Base-by-base conservation (phyloP, 1,140 invertebrate genomes). In the Meteorus sp. region DNA sequence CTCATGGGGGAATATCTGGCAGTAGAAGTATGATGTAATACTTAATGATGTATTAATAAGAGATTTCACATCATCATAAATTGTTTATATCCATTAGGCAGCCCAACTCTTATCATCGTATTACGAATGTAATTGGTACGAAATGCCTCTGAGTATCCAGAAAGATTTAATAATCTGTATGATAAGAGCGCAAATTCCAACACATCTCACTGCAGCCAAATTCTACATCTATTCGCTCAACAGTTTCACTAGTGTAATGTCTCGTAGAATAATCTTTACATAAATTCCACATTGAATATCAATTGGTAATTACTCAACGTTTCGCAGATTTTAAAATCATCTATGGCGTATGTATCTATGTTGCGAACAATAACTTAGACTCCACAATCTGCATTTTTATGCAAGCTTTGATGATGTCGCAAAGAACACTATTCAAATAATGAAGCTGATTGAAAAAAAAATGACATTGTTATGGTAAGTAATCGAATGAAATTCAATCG, bases 311-410 rank as follows among this genome's bases (percentile, higher is more conserved):
- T 33, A 33, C 11, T 33, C 29, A 11, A 7, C 11, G 29, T 33
- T 7, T 53, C 62, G 2, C 25, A 69, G 64, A 43, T 65, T 19
- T 3, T 68, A 8, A 68, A 67, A 53, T 55, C 64, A 6, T 63
- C 62, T 3, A 56, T 69, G 53, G 66, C 58, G 2, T 65, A 55
- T 11, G 27, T 68, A 0, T 67, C 67, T 3, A 23, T 69, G 7
- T 48, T 68, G 31, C 54, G 56, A 9, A 19, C 52, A 1, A 27
- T 61, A 3, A 15, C 33, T 0, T 59, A 39, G 35, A 39, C 3
- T n/a, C 3, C 3, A 39, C 8, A 39, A 29, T 29, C 9, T 29
- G 4, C 27, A 5, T 29, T 29, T 29, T 29, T 9, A 29, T n/a
- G 27, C 27, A 29, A 5, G 4, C 27, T 5, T 29, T 29, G 27